These are phyloP conservation scores for Chaenocephalus aceratus DNA, from an alignment of 2,113 vertebrate species.

Conservation along the genomic window DNA sequence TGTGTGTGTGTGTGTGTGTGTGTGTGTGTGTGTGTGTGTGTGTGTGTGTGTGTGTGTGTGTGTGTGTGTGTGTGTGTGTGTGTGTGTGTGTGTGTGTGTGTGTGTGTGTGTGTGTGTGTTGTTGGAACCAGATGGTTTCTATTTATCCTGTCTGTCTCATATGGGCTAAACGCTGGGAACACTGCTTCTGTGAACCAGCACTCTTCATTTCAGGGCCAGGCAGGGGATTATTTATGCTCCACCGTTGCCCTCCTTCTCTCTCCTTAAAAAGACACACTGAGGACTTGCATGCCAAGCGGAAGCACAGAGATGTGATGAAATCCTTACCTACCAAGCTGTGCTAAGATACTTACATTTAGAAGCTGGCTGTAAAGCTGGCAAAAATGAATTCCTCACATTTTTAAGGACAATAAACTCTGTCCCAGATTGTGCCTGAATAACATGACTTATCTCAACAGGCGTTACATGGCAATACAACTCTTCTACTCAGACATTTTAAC, in stretches of 20 bases:
- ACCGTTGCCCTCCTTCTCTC: slow-evolving; percentile 59
- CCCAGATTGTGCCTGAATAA: slow-evolving; percentile 17
- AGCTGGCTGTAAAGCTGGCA: background rate
- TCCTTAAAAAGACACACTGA: slow-evolving; percentile 68
- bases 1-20: too few relatives aligned
- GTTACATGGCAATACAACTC: slow-evolving; percentile 13
- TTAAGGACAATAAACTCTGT: slow-evolving; percentile 11
- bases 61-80: too few relatives aligned
- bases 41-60: too few relatives aligned
- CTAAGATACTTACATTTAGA: slow-evolving; percentile 13
- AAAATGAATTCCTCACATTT: slow-evolving; percentile 24
- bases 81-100: too few relatives aligned
- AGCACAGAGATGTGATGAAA: slow-evolving; percentile 53
- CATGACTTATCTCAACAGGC: slow-evolving; percentile 26
- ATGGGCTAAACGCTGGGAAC: slow-evolving; percentile 86
- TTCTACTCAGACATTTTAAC: background rate
- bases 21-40: too few relatives aligned
- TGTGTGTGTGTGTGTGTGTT: slow-evolving; percentile 47
- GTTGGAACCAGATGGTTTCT: slow-evolving; percentile 89
- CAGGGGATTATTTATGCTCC: slow-evolving; percentile 83
- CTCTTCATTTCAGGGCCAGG: slow-evolving; percentile 85
- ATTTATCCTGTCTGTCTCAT: slow-evolving; percentile 90
- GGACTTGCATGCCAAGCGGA: slow-evolving; percentile 41
- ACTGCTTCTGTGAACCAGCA: slow-evolving; percentile 75
- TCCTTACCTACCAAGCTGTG: slow-evolving; percentile 33